Percentiles rank a stretch among this genome's conserved stretches.
Conservation (phyloP, 2,113 vertebrate genomes). For the Cynoglossus semilaevis region DNA sequence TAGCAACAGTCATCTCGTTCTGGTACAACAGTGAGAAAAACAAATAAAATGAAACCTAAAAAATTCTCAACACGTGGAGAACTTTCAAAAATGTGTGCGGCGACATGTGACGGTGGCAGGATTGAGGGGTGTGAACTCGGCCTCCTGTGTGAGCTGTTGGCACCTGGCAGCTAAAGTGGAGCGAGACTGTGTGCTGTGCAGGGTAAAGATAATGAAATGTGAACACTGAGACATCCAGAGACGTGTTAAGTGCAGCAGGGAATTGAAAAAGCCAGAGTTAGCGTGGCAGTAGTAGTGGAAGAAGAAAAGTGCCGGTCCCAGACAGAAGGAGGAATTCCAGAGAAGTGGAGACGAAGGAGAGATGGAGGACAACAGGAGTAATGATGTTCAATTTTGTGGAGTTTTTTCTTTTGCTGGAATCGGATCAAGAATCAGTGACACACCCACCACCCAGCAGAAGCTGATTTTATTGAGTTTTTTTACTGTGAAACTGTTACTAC, state of each 20-base stretch:
- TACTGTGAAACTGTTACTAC: constrained; percentile 40
- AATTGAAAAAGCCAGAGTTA: constrained; percentile 27
- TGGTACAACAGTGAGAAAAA: no score
- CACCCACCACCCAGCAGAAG: no score
- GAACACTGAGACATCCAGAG: constrained; percentile 42
- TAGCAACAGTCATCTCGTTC: no score
- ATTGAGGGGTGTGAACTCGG: constrained; percentile 26
- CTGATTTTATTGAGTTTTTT: no score
- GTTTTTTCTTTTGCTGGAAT: constrained; percentile 7
- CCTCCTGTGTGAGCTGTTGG: constrained; percentile 30
- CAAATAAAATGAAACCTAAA: no score
- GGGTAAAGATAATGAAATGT: constrained; percentile 48
- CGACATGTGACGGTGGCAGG: constrained; percentile 11
- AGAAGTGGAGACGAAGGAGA: constrained; percentile 17
- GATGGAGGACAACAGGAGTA: constrained; percentile 37
- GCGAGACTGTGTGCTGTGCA: neutral
- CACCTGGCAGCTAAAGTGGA: constrained; percentile 30
- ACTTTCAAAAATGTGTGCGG: neutral
- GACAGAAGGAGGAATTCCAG: constrained; percentile 13
- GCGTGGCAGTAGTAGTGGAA: constrained; percentile 15
- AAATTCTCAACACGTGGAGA: neutral
- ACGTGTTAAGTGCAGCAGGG: constrained; percentile 49
- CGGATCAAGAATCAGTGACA: no score
- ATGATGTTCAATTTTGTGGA: constrained; percentile 23
- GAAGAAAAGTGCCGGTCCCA: constrained; percentile 7